Base-by-base conservation (phyloP, 2,888 invertebrate genomes). In the Gortyna flavago region DNA sequence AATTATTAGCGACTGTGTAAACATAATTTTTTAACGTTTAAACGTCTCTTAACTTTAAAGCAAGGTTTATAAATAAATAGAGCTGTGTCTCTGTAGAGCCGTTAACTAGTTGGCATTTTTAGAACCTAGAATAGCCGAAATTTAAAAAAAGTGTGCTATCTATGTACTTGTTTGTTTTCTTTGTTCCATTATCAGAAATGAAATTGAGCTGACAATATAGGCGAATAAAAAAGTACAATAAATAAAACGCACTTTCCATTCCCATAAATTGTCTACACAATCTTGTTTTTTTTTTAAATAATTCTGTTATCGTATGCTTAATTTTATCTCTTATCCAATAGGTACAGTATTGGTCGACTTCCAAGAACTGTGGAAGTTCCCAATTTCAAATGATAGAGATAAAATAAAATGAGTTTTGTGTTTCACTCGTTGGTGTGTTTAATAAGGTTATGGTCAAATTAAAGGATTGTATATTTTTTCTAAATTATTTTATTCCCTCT, bases 401-500 rank as follows among this genome's bases (percentile, higher is more conserved):
- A 13, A 21, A 38, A 80, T 61, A 9, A 9, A n/a, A 38, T 21
- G 44, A 62, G 16, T 38, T 57, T 41, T 62, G 44, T 78, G 77
- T 29, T 32, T 54, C 18, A 21, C n/a, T 57, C n/a, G n/a, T 74
- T 21, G 4, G 44, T 75, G 35, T 71, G 70, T 71, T n/a, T n/a
- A n/a, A 0, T 51, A 32, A 4, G 77, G 61, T 29, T 18, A 35
- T 72, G 25, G 57, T 67, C 18, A 88, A 95, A 93, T 93, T 62
- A 95, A 95, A 95, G 89, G 86, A 88, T 68, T 57, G 65, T 91
- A 74, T 83, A 89, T 88, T 91, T 92, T 85, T 95, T 89, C 92
- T 92, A 92, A 93, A 95, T 95, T 93, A 94, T 95, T 93, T 95
- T 95, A 96, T 96, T 96, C 94, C 94, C 94, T 95, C 95, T 95